Conservation (phyloP, 2,113 vertebrate genomes). For the Rynchops niger region DNA sequence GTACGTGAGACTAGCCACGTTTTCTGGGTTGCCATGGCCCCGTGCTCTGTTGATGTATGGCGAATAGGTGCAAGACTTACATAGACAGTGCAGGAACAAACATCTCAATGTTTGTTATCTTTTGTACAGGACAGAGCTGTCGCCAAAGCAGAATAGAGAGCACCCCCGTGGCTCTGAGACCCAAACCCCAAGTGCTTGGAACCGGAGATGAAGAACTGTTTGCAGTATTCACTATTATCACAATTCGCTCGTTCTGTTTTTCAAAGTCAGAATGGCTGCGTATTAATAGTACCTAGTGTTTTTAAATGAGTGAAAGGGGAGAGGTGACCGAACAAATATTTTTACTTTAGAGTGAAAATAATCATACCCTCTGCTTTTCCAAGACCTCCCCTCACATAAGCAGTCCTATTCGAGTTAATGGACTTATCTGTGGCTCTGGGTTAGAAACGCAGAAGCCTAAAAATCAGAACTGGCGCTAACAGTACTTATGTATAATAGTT, state of each 20-base stretch:
- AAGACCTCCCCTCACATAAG: background rate
- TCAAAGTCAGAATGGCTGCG: background rate
- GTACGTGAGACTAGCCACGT: constrained; percentile 30
- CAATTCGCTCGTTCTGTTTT: background rate
- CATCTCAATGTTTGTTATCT: constrained; percentile 27
- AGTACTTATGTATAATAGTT: background rate
- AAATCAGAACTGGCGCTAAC: background rate
- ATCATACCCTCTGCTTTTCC: background rate
- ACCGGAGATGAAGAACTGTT: background rate
- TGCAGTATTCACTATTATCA: background rate
- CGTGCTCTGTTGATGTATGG: constrained; percentile 5
- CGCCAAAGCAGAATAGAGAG: background rate
- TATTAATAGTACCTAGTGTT: background rate
- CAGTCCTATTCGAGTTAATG: fast-evolving
- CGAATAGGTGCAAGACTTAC: constrained; percentile 1
- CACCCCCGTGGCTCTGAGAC: background rate
- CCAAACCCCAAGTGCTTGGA: background rate
- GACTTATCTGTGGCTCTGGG: background rate
- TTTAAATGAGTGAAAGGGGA: background rate
- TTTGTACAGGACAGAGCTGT: background rate
- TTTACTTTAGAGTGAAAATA: background rate
- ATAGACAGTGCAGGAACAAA: constrained; percentile 16
- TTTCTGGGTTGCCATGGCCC: background rate
- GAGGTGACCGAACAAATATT: background rate
- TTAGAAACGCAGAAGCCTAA: background rate